A percentile compares a stretch with the other conserved stretches of the same genome.
Evolutionary conservation across 2,797 vertebrate species (phyloP).

Genomic region (Simalia tracyae): DNA sequence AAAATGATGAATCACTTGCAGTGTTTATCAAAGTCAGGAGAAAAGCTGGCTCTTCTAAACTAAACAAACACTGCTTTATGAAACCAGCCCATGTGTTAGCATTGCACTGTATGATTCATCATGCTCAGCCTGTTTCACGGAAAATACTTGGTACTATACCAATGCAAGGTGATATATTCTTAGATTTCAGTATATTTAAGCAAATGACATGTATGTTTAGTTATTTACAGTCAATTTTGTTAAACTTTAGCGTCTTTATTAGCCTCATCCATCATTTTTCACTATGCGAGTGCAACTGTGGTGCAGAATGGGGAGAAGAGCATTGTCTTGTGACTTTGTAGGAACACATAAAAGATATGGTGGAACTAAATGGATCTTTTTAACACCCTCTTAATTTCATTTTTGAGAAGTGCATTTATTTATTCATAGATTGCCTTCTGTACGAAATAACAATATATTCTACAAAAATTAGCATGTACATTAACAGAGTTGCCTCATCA

Average conservation of each 20-base stretch:
- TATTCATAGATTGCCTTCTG: neutral
- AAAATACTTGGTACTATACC: constrained; percentile 29
- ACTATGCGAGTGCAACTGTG: neutral
- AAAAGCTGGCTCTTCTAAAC: constrained; percentile 40
- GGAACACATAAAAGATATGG: neutral
- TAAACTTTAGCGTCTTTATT: neutral
- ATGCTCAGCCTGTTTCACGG: constrained; percentile 36
- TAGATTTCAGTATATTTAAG: constrained; percentile 18
- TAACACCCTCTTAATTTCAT: neutral
- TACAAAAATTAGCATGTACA: neutral
- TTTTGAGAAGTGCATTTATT: neutral
- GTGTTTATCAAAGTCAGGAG: constrained; percentile 59
- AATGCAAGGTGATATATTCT: constrained; percentile 11
- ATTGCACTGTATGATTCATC: constrained; percentile 39
- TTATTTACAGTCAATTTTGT: constrained; percentile 10
- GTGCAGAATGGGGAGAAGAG: neutral
- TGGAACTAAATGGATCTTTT: neutral
- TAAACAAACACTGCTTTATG: constrained; percentile 43
- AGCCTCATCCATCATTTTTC: neutral
- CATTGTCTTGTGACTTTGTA: neutral
- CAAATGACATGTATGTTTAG: neutral
- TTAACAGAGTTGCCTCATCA: neutral
- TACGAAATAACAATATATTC: neutral
- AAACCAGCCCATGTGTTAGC: constrained; percentile 28
- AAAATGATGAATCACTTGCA: constrained; percentile 62